A percentile compares a stretch with the other conserved stretches of the same genome.
These are phyloP conservation scores for Diplosoma virens DNA, from an alignment of 23 tunicate species.

Conservation along the genomic window DNA sequence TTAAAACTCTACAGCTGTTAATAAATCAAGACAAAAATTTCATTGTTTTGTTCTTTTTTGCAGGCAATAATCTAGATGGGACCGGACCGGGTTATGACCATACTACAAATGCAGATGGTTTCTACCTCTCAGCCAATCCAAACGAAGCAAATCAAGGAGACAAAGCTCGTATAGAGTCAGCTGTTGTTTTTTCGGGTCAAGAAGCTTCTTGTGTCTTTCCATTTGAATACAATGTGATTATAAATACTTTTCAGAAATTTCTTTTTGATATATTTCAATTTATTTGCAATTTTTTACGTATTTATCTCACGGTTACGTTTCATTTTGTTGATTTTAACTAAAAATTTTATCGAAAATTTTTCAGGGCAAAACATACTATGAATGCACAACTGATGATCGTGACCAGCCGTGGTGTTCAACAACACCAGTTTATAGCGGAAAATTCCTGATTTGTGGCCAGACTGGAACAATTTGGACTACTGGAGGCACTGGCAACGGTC, in stretches of 20 bases:
- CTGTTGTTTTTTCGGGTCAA: constrained; percentile 29
- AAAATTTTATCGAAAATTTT: neutral
- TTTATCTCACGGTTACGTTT: no score
- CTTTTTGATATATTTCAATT: neutral
- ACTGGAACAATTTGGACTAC: constrained; percentile 54
- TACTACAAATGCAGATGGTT: constrained; percentile 50
- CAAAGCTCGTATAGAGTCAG: constrained; percentile 45
- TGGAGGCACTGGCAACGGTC: constrained; percentile 79
- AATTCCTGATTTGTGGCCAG: constrained; percentile 54
- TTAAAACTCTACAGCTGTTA: neutral
- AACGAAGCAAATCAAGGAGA: constrained; percentile 30
- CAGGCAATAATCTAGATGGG: constrained; percentile 23
- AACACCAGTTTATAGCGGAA: constrained; percentile 56
- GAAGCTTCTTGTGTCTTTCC: constrained; percentile 66
- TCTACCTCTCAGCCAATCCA: constrained; percentile 60
- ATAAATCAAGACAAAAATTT: neutral
- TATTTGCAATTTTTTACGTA: neutral
- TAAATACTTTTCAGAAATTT: neutral
- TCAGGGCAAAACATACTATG: constrained; percentile 71
- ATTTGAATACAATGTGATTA: constrained; percentile 69
- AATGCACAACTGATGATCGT: constrained; percentile 55
- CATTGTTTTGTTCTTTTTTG: neutral
- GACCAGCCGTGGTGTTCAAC: constrained; percentile 78
- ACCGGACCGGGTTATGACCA: constrained; percentile 78
- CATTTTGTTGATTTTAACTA: neutral